A percentile compares a stretch with the other conserved stretches of the same genome.
Conservation (phyloP, 1,140 invertebrate species). For the Drosophila bipectinata region DNA sequence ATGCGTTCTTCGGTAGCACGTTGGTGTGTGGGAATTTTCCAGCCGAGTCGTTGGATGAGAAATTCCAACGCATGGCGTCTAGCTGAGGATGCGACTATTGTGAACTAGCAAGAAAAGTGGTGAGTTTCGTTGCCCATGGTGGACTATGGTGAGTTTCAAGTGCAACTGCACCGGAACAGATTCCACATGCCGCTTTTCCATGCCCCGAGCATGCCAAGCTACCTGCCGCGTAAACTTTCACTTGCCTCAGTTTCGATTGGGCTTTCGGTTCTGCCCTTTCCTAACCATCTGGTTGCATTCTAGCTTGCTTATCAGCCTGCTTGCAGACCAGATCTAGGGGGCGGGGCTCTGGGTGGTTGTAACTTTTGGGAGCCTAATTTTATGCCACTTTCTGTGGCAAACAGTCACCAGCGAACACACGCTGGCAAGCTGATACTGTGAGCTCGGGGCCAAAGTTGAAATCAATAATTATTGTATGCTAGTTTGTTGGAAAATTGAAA, state of each 20-base stretch:
- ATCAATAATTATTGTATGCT: slow-evolving; percentile 77
- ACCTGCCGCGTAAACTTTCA: slow-evolving; percentile 13
- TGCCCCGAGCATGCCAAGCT: background rate
- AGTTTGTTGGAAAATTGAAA: slow-evolving; percentile 52
- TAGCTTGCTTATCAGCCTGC: slow-evolving; percentile 38
- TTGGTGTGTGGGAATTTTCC: slow-evolving; percentile 67
- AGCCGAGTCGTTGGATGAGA: slow-evolving; percentile 21
- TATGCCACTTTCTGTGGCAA: slow-evolving; percentile 33
- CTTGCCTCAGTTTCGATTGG: slow-evolving; percentile 12
- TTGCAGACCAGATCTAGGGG: slow-evolving; percentile 24
- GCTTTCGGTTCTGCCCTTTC: slow-evolving; percentile 4
- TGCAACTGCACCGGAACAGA: slow-evolving; percentile 22
- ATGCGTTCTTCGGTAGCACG: slow-evolving; percentile 39
- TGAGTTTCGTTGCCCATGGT: slow-evolving; percentile 13
- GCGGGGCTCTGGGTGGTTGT: slow-evolving; percentile 10
- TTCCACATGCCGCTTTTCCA: slow-evolving; percentile 1
- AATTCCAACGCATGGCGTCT: slow-evolving; percentile 76
- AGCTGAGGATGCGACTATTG: slow-evolving; percentile 32
- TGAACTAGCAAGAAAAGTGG: slow-evolving; percentile 44
- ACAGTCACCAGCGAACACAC: slow-evolving; percentile 17
- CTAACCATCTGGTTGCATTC: slow-evolving; percentile 14
- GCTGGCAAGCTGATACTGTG: slow-evolving; percentile 5
- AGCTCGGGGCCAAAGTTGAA: slow-evolving; percentile 58
- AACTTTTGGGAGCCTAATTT: slow-evolving; percentile 59
- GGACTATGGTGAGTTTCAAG: slow-evolving; percentile 36